A percentile compares a stretch with the other conserved stretches of the same genome.
These are phyloP conservation scores for Nesidiocoris tenuis DNA, from an alignment of 2,888 invertebrate species.

Conservation along the genomic window DNA sequence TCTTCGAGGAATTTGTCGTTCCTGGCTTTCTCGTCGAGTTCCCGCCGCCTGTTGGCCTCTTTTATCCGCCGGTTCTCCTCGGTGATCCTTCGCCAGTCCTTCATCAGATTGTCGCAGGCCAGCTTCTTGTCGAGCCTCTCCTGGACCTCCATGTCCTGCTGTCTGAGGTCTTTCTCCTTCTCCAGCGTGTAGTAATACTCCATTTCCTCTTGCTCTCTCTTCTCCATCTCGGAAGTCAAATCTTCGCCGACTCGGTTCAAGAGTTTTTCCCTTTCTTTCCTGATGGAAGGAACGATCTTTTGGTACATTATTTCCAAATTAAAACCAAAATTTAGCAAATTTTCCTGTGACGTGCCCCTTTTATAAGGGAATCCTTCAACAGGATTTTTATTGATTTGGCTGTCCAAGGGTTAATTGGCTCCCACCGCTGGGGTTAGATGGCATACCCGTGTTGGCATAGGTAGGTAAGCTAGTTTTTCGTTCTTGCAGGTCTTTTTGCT, in stretches of 20 bases:
- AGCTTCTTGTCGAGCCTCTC: conserved; percentile 22
- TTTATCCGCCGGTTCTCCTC: conserved; percentile 29
- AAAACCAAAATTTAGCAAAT: too few relatives aligned
- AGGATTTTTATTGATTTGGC: too few relatives aligned
- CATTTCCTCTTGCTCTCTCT: conserved; percentile 26
- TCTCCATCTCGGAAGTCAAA: conserved; percentile 17
- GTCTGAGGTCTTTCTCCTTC: conserved; percentile 16
- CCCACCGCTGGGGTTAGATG: too few relatives aligned
- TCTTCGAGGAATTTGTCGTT: conserved; percentile 21
- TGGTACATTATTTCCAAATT: too few relatives aligned
- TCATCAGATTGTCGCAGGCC: conserved; percentile 25
- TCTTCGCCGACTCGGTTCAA: conserved; percentile 3
- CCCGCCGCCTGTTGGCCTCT: not conserved
- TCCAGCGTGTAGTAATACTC: conserved; percentile 35
- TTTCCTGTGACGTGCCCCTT: too few relatives aligned
- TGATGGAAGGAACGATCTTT: too few relatives aligned
- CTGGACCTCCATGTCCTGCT: conserved; percentile 33
- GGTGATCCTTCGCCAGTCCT: conserved; percentile 27
- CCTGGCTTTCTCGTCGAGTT: conserved; percentile 18
- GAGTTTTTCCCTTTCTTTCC: conserved; percentile 1
- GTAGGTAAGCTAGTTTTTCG: too few relatives aligned
- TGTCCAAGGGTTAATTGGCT: too few relatives aligned
- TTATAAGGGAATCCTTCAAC: too few relatives aligned
- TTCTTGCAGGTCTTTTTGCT: too few relatives aligned
- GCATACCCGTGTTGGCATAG: too few relatives aligned